Percentiles rank a stretch among this genome's conserved stretches.
These are phyloP conservation scores for Cybosia mesomella DNA, from an alignment of 2,888 invertebrate species.

Conservation along the genomic window DNA sequence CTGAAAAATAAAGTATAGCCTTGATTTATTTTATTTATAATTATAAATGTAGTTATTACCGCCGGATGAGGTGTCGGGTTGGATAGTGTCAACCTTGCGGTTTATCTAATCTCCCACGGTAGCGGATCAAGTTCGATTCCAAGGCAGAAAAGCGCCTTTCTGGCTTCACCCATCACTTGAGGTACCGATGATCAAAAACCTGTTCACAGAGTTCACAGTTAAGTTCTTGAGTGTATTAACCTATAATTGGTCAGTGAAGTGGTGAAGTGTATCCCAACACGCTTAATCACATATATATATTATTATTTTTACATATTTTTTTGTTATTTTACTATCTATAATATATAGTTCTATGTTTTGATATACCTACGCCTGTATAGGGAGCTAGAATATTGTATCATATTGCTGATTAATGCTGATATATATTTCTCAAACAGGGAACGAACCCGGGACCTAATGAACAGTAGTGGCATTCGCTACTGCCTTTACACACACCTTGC, in stretches of 20 bases:
- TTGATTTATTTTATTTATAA: not conserved
- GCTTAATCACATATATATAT: not conserved
- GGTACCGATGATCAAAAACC: conserved; percentile 1
- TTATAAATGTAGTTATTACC: not conserved
- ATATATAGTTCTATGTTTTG: no score
- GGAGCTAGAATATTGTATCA: no score
- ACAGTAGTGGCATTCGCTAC: no score
- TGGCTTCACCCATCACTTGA: not conserved
- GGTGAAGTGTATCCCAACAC: not conserved
- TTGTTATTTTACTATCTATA: not conserved
- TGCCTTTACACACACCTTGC: no score
- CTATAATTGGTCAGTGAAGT: not conserved
- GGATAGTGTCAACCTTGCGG: not conserved
- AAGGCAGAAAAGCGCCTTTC: not conserved
- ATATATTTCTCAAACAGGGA: not conserved
- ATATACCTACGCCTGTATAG: no score
- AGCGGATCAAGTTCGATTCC: not conserved
- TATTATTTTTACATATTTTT: not conserved
- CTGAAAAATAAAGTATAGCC: no score
- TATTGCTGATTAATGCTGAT: no score
- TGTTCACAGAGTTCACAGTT: not conserved
- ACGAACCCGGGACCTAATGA: not conserved
- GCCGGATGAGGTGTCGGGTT: not conserved
- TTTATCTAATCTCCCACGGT: not conserved
- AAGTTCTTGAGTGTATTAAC: not conserved